Evolutionary conservation across 2,797 vertebrate genomes (phyloP), one percentile per base, ranked within the genome.

Genomic region (Columba guinea): DNA sequence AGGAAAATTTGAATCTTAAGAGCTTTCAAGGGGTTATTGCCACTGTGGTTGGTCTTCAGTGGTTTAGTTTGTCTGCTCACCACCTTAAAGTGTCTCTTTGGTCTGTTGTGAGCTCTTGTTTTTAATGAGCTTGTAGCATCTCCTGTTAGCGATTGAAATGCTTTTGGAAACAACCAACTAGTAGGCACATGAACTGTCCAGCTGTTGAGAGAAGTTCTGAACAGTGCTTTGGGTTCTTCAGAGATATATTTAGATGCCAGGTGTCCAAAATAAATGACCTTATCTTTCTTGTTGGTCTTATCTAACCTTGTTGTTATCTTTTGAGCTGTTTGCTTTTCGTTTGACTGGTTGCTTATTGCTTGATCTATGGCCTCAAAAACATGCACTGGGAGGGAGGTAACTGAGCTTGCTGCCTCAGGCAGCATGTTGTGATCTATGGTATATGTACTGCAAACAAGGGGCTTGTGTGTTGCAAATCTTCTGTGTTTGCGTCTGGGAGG

Each of bases 401-500:
- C 27, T 22, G 19, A 51, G 26, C 28, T 10, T 68, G 8, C 32
- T 9, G 16, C 39, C 20, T 64, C 26, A 56, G 44, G 63, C 44
- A 46, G 23, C 35, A 20, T 6, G 2, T 46, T 39, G 22, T 53
- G 19, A 23, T 27, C 27, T 71, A 1, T 53, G 27, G 70, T 62
- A 34, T 6, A 7, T 49, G 23, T 63, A 28, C 24, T n/a, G n/a
- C 44, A n/a, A 55, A 37, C 5, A 10, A 4, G 8, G 5, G 15
- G 6, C 24, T 84, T 76, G 4, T 48, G 3, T 46, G 9, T 15
- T 65, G 56, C 12, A 62, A 86, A 19, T 30, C 14, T 65, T 22
- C 7, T 27, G 4, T 0, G 0, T 27, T 23, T 49, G 22, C 20
- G 4, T 77, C 17, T 80, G 18, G 22, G 16, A 28, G 2, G 2